Percentiles rank a stretch among this genome's conserved stretches.
These are phyloP conservation scores for Natator depressus DNA, from an alignment of 2,113 vertebrate genomes.

Conservation along the genomic window DNA sequence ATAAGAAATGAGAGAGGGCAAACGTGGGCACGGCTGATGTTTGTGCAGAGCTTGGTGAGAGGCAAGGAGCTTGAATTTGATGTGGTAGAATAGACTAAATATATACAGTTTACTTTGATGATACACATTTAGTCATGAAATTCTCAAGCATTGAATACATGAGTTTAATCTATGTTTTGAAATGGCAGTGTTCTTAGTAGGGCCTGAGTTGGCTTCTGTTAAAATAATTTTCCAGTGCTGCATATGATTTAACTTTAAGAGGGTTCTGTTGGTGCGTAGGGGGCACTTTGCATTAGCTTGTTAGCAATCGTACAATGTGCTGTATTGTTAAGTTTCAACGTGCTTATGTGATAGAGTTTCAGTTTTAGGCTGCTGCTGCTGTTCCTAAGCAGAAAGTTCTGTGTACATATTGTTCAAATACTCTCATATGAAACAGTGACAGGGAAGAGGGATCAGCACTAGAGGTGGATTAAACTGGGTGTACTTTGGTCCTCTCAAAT, in stretches of 20 bases:
- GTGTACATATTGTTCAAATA: neutral
- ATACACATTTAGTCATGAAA: neutral
- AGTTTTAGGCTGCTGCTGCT: neutral
- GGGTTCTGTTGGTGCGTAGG: neutral
- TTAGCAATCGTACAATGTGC: neutral
- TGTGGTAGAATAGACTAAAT: neutral
- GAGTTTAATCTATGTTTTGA: neutral
- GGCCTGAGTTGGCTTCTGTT: neutral
- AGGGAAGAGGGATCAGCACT: neutral
- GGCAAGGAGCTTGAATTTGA: neutral
- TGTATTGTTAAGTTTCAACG: neutral
- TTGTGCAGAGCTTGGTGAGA: neutral
- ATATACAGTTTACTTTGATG: neutral
- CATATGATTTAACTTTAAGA: neutral
- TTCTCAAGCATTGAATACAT: neutral
- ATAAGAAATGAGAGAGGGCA: neutral
- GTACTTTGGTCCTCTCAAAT: neutral
- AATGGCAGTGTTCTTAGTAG: neutral
- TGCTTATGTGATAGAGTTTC: neutral
- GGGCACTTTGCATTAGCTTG: neutral
- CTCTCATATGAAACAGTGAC: no score
- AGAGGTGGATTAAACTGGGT: neutral
- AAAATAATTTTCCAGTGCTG: neutral
- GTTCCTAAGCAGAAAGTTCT: neutral
- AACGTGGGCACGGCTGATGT: neutral